These are phyloP conservation scores for Rhombomys opimus DNA, from an alignment of 2,113 vertebrate genomes.

Conservation along the genomic window DNA sequence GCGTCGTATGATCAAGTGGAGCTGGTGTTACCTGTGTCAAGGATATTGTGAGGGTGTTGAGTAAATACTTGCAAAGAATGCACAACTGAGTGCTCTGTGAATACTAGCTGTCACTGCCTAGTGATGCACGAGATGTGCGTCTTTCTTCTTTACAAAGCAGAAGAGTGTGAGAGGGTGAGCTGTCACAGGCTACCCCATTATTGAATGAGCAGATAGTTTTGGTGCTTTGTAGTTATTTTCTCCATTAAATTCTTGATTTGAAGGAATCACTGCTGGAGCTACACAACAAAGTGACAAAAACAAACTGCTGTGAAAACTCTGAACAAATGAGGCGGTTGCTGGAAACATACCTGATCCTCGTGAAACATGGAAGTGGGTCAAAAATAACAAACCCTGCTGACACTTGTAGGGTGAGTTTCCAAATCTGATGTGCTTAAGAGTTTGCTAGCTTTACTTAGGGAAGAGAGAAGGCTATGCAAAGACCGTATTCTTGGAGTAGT, in stretches of 20 bases:
- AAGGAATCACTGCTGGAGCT: constrained; percentile 86
- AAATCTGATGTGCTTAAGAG: not conserved
- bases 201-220: not conserved
- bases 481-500: too few species aligned
- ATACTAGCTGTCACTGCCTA: not conserved
- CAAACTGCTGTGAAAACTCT: constrained; percentile 78
- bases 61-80: not conserved
- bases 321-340: constrained; percentile 94
- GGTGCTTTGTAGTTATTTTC: constrained; percentile 18
- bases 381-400: constrained; percentile 91
- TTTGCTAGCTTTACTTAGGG: not conserved
- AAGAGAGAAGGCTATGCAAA: too few species aligned
- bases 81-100: not conserved
- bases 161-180: not conserved
- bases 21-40: not conserved
- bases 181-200: not conserved
- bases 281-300: constrained; percentile 80
- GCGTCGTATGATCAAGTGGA: not conserved
- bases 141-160: not conserved
- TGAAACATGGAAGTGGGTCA: constrained; percentile 89
- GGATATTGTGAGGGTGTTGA: not conserved
- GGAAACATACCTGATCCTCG: constrained; percentile 90
- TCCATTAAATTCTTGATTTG: constrained; percentile 28
- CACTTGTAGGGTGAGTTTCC: constrained; percentile 90
- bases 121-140: not conserved